These are phyloP conservation scores for Rhodinocichla rosea DNA, from an alignment of 2,113 vertebrate species.

Conservation along the genomic window DNA sequence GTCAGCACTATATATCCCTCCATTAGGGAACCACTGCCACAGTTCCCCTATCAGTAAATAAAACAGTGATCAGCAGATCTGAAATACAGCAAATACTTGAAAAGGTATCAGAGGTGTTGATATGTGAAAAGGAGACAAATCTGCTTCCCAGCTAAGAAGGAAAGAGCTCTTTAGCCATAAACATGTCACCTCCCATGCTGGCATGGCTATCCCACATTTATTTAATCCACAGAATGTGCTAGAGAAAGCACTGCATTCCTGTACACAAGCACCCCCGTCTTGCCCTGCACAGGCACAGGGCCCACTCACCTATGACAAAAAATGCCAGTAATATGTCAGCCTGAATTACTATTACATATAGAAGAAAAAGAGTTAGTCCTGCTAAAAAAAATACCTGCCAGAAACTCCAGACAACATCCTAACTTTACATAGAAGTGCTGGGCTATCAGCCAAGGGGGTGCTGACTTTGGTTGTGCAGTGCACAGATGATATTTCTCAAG, in stretches of 20 bases:
- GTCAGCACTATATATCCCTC: slow-evolving; percentile 32
- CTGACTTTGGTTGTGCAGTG: background rate
- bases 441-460: background rate
- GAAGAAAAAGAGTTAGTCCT: background rate
- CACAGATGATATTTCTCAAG: background rate
- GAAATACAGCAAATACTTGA: slow-evolving; percentile 22
- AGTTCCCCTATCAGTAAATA: slow-evolving; percentile 28
- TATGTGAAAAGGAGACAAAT: slow-evolving; percentile 6
- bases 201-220: background rate
- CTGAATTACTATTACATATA: background rate
- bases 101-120: slow-evolving; percentile 25
- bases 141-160: background rate
- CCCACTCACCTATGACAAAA: background rate
- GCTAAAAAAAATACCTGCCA: background rate
- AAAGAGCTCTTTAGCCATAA: background rate
- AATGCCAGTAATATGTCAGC: background rate
- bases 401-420: background rate
- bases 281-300: background rate
- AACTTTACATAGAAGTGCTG: background rate
- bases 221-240: background rate
- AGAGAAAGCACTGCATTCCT: background rate
- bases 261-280: background rate
- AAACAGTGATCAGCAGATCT: slow-evolving; percentile 36
- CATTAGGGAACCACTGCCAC: background rate
- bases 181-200: background rate